Conservation (phyloP, 2,113 vertebrate species). For the Rhabdornis inornatus region DNA sequence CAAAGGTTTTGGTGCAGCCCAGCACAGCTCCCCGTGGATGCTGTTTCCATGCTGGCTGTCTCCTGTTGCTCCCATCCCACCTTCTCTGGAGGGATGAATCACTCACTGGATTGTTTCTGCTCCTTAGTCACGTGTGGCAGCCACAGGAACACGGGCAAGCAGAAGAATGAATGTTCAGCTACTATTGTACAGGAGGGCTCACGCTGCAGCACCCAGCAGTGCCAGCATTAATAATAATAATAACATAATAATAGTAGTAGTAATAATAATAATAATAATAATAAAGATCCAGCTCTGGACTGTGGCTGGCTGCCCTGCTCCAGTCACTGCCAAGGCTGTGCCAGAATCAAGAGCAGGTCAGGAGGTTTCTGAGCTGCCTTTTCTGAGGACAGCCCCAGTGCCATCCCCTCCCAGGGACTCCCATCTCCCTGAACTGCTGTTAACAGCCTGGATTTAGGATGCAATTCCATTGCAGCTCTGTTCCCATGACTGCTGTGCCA, state of each 20-base stretch:
- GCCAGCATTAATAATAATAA: neutral
- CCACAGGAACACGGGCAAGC: neutral
- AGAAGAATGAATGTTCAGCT: neutral
- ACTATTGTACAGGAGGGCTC: neutral
- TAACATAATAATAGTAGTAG: neutral
- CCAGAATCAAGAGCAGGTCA: neutral
- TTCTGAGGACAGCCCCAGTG: neutral
- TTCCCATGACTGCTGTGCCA: neutral
- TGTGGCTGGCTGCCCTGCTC: neutral
- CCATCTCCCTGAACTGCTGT: neutral
- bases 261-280: no score
- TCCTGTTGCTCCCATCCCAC: conserved; percentile 19
- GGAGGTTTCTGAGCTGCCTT: neutral
- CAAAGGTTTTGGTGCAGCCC: neutral
- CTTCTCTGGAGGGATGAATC: conserved; percentile 29
- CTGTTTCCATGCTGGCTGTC: neutral
- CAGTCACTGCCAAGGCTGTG: neutral
- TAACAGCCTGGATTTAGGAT: neutral
- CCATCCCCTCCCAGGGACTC: neutral
- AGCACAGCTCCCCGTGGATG: neutral
- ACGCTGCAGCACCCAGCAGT: neutral
- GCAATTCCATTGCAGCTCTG: neutral
- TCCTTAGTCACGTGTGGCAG: conserved; percentile 31
- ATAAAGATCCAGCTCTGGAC: neutral
- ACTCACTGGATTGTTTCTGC: conserved; percentile 29